Base-by-base conservation (phyloP, 2,113 vertebrate species). In the Seriola dumerili region DNA sequence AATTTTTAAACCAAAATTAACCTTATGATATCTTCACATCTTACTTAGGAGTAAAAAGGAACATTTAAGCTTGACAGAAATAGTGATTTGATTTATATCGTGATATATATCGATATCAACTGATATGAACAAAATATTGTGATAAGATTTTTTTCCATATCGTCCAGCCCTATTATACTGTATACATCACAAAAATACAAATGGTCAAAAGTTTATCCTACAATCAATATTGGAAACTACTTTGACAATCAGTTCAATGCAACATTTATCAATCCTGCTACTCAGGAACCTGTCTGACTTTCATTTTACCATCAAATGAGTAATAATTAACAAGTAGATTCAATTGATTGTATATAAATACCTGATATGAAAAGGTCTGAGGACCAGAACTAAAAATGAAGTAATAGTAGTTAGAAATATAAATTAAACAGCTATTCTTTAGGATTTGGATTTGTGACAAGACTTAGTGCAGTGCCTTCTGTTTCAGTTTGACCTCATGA, bases 401-500 rank as follows among this genome's bases (percentile, higher is more conserved):
- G 29, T 29, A 29, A 52, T 21, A 52, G 40, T 42, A 42, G 40
- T 19, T 21, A 52, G 5, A 52, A 8, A 77, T 5, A 57, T 29
- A 73, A 77, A 68, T 59, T 17, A 73, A 57, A 57, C 19, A 42
- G 32, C 11, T 4, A 38, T 52, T 67, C 5, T 54, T 67, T 48
- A 25, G 17, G 17, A 8, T 14, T 79, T 66, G 42, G 17, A 70
- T 85, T 29, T 77, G 36, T 65, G 38, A 80, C 72, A 81, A 44
- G 50, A 63, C 40, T 48, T 67, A 36, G 16, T 67, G 12, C 38
- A 42, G 21, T 48, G 76, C 80, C 74, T 68, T 89, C 80, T 84
- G 80, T 84, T 84, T 78, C 75, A 82, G 71, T 61, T 72, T 83
- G 71, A 87, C 80, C 76, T 84, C 65, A n/a, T 59, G 75, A 75